These are phyloP conservation scores for Drosophila novamexicana DNA, from an alignment of 1,140 invertebrate genomes.

Conservation along the genomic window DNA sequence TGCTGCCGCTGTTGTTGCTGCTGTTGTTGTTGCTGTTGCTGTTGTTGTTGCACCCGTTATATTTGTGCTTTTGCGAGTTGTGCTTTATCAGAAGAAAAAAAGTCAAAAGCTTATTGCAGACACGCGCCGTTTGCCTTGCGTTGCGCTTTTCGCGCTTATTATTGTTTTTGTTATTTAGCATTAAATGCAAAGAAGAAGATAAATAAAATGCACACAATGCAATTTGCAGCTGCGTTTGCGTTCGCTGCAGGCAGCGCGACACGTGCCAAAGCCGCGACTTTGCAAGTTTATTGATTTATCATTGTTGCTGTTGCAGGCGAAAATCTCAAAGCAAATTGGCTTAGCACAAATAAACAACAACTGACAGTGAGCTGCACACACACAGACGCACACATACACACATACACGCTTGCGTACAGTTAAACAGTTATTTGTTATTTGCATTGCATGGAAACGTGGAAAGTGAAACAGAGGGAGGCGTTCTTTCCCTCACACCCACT, in stretches of 20 bases:
- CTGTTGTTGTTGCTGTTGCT: background rate
- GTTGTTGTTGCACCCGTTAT: constrained; percentile 9
- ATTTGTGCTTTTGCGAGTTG: constrained; percentile 4
- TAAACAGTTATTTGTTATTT: constrained; percentile 40
- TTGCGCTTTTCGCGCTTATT: constrained; percentile 1
- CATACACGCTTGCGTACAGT: background rate
- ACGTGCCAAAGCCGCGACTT: constrained; percentile 51
- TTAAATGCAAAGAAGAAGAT: constrained; percentile 1
- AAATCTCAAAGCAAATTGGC: constrained; percentile 73
- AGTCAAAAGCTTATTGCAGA: constrained; percentile 36
- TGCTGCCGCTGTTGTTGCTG: constrained; percentile 6
- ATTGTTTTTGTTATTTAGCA: constrained; percentile 17
- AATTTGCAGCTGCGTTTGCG: constrained; percentile 28
- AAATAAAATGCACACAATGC: constrained; percentile 27
- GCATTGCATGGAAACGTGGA: constrained; percentile 18
- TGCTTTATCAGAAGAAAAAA: constrained; percentile 19
- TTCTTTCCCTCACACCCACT: background rate
- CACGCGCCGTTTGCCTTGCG: constrained; percentile 40
- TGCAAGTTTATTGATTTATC: constrained; percentile 58
- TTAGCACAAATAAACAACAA: constrained; percentile 72
- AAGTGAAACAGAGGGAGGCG: constrained; percentile 13
- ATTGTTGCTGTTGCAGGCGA: constrained; percentile 17
- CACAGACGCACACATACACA: background rate
- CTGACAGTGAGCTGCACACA: constrained; percentile 21
- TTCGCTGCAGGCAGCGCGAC: constrained; percentile 48